Evolutionary conservation across 2,113 vertebrate species (phyloP).

Genomic region (Orycteropus afer): DNA sequence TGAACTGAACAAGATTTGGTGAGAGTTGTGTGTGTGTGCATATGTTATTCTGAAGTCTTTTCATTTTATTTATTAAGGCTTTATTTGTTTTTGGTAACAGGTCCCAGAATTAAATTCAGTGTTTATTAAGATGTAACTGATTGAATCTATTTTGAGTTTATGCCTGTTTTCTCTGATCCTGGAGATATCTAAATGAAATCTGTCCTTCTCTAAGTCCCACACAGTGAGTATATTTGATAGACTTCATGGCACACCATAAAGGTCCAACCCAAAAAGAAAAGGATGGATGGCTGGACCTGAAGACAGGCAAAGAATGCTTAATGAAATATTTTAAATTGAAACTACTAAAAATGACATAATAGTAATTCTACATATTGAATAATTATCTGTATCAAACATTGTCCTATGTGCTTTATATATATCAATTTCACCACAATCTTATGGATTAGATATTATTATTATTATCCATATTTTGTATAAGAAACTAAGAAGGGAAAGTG

Average conservation of each 20-base stretch:
- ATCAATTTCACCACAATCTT: not conserved
- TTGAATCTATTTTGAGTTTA: not conserved
- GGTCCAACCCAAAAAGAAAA: not conserved
- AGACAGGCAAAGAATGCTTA: not conserved
- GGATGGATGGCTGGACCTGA: not conserved
- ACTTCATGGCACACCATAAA: not conserved
- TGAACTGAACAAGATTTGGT: not conserved
- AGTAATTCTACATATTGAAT: not conserved
- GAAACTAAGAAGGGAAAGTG: not conserved
- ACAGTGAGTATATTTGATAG: not conserved
- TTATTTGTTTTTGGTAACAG: not conserved
- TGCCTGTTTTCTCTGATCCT: not conserved
- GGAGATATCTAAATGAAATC: slow-evolving; percentile 24
- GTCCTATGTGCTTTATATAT: not conserved
- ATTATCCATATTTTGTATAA: not conserved
- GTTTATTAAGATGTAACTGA: not conserved
- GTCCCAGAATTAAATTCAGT: not conserved
- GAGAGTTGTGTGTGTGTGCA: not conserved
- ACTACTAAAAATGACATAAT: not conserved
- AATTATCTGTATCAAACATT: not conserved
- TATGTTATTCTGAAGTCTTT: not conserved
- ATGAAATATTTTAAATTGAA: not conserved
- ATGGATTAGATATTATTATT: not conserved
- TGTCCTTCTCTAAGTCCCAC: not conserved
- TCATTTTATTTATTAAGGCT: not conserved